These are phyloP conservation scores for Ptilorrhoa leucosticta DNA, from an alignment of 2,113 vertebrate species.

Conservation along the genomic window DNA sequence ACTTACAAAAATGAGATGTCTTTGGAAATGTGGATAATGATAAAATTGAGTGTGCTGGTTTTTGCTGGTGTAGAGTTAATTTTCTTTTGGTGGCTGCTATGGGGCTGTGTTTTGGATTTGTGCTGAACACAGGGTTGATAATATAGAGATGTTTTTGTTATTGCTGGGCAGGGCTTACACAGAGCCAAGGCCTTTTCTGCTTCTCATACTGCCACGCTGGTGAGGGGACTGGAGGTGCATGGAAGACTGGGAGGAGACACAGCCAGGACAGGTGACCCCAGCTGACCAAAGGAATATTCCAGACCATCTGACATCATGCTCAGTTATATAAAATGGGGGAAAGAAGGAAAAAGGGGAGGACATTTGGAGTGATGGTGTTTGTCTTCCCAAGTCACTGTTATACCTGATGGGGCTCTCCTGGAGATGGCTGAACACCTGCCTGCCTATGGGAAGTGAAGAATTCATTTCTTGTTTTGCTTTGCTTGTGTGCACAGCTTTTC, in stretches of 20 bases:
- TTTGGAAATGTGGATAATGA: background rate
- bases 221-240: background rate
- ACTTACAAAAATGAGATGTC: background rate
- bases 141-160: background rate
- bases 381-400: background rate
- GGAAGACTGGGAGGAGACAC: background rate
- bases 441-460: background rate
- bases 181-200: background rate
- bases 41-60: background rate
- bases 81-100: background rate
- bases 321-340: background rate
- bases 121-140: background rate
- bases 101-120: background rate
- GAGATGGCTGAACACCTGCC: background rate
- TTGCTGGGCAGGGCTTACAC: background rate
- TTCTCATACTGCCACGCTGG: background rate
- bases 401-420: background rate
- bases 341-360: background rate
- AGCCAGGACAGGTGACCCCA: background rate
- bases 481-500: background rate
- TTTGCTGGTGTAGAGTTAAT: background rate
- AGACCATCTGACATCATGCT: background rate
- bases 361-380: background rate
- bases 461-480: background rate
- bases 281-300: background rate